Evolutionary conservation across 2,888 invertebrate genomes (phyloP), one percentile per base, ranked within the genome.

Genomic region (Cordilura impudica): DNA sequence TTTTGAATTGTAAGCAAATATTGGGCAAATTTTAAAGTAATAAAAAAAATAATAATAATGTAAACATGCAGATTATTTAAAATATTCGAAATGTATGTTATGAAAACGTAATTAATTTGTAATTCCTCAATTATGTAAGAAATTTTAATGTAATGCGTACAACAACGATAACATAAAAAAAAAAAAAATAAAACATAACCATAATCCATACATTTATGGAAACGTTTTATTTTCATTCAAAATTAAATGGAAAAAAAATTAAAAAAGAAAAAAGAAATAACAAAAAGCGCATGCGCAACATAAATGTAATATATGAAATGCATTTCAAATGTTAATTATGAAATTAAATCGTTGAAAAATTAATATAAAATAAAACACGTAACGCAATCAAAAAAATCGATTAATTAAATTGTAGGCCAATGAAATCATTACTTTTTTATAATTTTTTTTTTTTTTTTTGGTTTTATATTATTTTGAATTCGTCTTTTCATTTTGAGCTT

Each of bases 261-360:
- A 70, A 65, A 58, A 51, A 21, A 51, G 6, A n/a, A n/a, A 47
- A 47, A 19, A 12, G 21, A 23, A 53, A 54, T 45, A 77, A 54
- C 45, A 66, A 66, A 53, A 74, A 72, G 73, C 75, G 67, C 79
- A 79, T 79, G 79, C 79, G 79, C 71, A 79, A 79, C 79, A 79
- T 79, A 72, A 72, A 71, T 39, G 23, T 67, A 56, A 45, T 66
- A 35, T 51, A 14, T 14, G 61, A 67, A 73, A 78, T 78, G 73
- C 65, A 65, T 63, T 78, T 51, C 61, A 73, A 73, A 49, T 47
- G 45, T 61, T 74, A 49, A 60, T 69, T 63, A 60, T 71, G 49
- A 75, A 79, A 74, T 74, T 35, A 79, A 39, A 14, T 31, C 29
- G 4, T 43, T 2, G 12, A 54, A 23, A 51, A n/a, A 14, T 61